Percentiles rank a stretch among this genome's conserved stretches.
Conservation (phyloP, 2,797 vertebrate species). For the Neosilurus hyrtlii region DNA sequence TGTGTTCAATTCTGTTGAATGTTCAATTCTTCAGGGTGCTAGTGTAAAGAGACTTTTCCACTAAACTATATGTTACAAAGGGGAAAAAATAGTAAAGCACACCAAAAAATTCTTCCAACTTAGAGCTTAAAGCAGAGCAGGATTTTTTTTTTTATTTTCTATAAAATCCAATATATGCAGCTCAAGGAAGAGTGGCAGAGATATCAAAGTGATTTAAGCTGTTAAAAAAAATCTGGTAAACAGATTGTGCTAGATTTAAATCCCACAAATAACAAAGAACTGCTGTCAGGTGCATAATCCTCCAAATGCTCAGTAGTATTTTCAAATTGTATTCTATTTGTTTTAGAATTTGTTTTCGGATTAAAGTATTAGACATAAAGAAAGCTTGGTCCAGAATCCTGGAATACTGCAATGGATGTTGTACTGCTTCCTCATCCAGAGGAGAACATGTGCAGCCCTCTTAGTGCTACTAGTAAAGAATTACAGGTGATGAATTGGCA, state of each 20-base stretch:
- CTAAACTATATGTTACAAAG: conserved; percentile 25
- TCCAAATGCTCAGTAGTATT: conserved; percentile 13
- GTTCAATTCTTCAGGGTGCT: conserved; percentile 40
- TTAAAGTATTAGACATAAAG: conserved; percentile 7
- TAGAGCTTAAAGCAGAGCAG: neutral
- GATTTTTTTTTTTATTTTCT: too few relatives aligned
- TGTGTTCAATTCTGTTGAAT: conserved; percentile 25
- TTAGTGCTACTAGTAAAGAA: neutral
- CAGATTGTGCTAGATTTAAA: conserved; percentile 11
- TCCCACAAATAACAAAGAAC: conserved; percentile 5
- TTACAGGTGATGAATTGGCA: neutral
- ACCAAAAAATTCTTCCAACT: conserved; percentile 23
- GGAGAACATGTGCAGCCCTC: too few relatives aligned
- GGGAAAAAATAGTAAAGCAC: conserved; percentile 13
- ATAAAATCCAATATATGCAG: conserved; percentile 7
- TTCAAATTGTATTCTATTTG: conserved; percentile 2
- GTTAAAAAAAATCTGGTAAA: neutral
- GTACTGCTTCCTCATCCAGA: neutral
- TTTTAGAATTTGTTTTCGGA: conserved; percentile 1
- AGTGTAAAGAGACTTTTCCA: conserved; percentile 34
- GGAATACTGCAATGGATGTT: neutral
- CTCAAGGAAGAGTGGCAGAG: neutral
- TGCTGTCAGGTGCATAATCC: conserved; percentile 13
- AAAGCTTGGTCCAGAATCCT: neutral
- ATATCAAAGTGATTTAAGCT: neutral